phyloP scores from a whole-genome alignment of 2,888 invertebrate species.

The Temnothorax ravouxi region DNA sequence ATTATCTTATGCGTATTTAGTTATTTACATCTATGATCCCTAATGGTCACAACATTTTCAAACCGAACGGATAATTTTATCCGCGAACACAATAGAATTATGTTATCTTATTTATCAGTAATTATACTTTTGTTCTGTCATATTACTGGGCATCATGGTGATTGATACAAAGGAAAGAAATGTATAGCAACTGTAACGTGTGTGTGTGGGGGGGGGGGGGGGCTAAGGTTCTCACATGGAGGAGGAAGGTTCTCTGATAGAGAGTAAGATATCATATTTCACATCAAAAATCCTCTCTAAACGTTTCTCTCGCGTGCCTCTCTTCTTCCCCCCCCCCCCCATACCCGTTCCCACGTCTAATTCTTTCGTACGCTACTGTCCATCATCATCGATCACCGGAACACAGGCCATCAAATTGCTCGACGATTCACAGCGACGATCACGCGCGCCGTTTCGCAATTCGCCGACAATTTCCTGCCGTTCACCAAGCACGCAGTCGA shows the following conservation, averaged over 20 bases:
- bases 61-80: not conserved
- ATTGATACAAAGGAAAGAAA: not conserved
- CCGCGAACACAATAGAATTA: not conserved
- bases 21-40: not conserved
- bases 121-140: not conserved
- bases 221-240: not conserved
- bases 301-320: not conserved
- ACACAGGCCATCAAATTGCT: not conserved
- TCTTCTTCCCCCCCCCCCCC: not conserved
- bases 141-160: not conserved
- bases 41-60: not conserved
- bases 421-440: not conserved
- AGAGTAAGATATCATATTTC: not conserved
- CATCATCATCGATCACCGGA: slow-evolving; percentile 22
- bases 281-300: not conserved
- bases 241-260: not conserved
- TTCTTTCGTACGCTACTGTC: not conserved
- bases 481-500: slow-evolving; percentile 4
- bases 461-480: slow-evolving; percentile 2
- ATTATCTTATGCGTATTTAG: not conserved
- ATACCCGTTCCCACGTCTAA: too few species aligned
- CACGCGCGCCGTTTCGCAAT: slow-evolving; percentile 26
- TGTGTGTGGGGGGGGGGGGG: not conserved
- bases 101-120: slow-evolving; percentile 9
- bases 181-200: not conserved